Evolutionary conservation across 2,797 vertebrate genomes (phyloP).

Genomic region (Eutrigla gurnardus): DNA sequence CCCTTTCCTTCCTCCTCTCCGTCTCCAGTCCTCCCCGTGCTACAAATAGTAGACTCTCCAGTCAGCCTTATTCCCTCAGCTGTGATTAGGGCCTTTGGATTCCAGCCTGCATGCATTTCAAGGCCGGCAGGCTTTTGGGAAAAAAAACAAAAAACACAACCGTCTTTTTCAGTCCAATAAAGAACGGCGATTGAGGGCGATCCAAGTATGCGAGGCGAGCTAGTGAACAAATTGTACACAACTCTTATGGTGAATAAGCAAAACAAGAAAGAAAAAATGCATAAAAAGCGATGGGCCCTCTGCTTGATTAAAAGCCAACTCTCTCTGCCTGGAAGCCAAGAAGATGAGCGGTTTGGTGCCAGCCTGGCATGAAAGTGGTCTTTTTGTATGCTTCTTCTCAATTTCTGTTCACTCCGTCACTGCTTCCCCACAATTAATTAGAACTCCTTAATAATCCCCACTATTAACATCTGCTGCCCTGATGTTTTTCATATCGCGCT

Average conservation of each 20-base stretch:
- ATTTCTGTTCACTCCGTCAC: conserved; percentile 43
- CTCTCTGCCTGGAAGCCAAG: conserved; percentile 47
- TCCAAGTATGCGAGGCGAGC: conserved; percentile 67
- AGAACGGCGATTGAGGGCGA: conserved; percentile 53
- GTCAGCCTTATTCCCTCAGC: conserved; percentile 69
- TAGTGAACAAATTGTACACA: conserved; percentile 55
- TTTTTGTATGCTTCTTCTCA: conserved; percentile 44
- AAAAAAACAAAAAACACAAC: conserved; percentile 53
- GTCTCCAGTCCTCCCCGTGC: conserved; percentile 32
- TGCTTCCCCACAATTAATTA: conserved; percentile 42
- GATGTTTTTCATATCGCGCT: conserved; percentile 37
- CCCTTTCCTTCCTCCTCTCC: conserved; percentile 3
- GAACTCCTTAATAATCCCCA: conserved; percentile 17
- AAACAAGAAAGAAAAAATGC: conserved; percentile 56
- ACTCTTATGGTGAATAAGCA: conserved; percentile 59
- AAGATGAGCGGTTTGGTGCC: conserved; percentile 69
- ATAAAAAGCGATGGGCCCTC: conserved; percentile 45
- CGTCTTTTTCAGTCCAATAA: conserved; percentile 68
- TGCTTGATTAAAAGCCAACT: conserved; percentile 65
- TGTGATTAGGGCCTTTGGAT: conserved; percentile 76
- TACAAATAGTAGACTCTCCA: conserved; percentile 71
- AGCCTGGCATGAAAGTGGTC: conserved; percentile 49
- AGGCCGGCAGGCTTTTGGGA: conserved; percentile 59
- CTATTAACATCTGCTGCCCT: conserved; percentile 21
- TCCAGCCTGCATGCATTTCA: conserved; percentile 75